Evolutionary conservation across 2,888 invertebrate species (phyloP).

Genomic region (Neoascia interrupta): DNA sequence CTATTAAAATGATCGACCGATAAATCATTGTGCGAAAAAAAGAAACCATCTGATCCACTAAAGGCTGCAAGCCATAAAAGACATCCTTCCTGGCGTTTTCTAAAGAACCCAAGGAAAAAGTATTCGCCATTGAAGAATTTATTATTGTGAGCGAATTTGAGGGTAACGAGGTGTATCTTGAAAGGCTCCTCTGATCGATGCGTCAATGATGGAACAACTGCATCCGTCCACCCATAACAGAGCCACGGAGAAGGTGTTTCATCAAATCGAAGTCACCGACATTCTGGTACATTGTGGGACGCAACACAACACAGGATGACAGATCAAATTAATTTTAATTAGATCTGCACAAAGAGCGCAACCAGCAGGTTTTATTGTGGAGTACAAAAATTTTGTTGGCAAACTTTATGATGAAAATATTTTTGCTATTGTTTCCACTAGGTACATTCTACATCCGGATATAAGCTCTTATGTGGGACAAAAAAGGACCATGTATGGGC

Average conservation of each 20-base stretch:
- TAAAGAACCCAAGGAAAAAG: conserved; percentile 15
- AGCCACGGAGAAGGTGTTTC: conserved; percentile 3
- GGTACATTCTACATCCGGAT: no score
- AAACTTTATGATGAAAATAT: conserved; percentile 8
- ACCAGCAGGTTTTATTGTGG: neutral
- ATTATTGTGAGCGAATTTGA: conserved; percentile 38
- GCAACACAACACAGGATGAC: neutral
- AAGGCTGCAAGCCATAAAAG: conserved; percentile 56
- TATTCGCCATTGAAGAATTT: conserved; percentile 32
- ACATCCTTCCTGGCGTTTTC: conserved; percentile 17
- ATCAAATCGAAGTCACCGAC: conserved; percentile 23
- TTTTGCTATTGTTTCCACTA: conserved; percentile 4
- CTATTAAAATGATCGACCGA: conserved; percentile 65
- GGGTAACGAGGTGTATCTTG: no score
- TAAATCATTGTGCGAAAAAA: conserved; percentile 53
- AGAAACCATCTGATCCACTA: conserved; percentile 62
- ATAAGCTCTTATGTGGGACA: no score
- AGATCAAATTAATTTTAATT: conserved; percentile 36
- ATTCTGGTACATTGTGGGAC: no score
- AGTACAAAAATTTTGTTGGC: no score
- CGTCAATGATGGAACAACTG: no score
- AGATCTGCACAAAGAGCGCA: conserved; percentile 6
- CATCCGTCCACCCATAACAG: conserved; percentile 19
- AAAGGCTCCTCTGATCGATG: conserved; percentile 28
- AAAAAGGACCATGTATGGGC: conserved; percentile 9